A percentile compares a stretch with the other conserved stretches of the same genome.
phyloP scores from a whole-genome alignment of 2,888 invertebrate genomes.

The Proisotoma minuta region DNA sequence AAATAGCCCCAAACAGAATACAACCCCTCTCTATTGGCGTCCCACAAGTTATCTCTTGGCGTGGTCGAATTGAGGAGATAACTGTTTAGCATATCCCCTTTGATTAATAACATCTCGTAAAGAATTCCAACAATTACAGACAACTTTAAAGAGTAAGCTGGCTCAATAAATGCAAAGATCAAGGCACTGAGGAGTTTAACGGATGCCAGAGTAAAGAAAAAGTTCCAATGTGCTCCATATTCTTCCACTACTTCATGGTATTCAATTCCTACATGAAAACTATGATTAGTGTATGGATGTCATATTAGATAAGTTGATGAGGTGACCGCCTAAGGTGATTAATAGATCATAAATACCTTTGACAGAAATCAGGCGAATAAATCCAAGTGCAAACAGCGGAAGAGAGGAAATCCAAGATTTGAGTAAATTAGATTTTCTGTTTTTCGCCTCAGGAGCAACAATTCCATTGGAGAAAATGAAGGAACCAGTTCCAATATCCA shows the following conservation, averaged over 20 bases:
- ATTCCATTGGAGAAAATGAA: slow-evolving; percentile 78
- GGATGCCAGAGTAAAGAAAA: slow-evolving; percentile 86
- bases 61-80: slow-evolving; percentile 63
- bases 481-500: slow-evolving; percentile 93
- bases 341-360: slow-evolving; percentile 37
- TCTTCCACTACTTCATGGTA: slow-evolving; percentile 87
- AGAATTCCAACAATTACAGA: slow-evolving; percentile 58
- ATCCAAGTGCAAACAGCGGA: slow-evolving; percentile 60
- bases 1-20: slow-evolving; percentile 79
- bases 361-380: slow-evolving; percentile 54
- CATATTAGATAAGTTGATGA: neutral
- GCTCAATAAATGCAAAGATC: slow-evolving; percentile 57
- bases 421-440: slow-evolving; percentile 49
- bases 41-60: slow-evolving; percentile 59
- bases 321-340: neutral
- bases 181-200: slow-evolving; percentile 69
- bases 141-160: slow-evolving; percentile 56
- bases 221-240: slow-evolving; percentile 98
- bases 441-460: slow-evolving; percentile 60
- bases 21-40: slow-evolving; percentile 88
- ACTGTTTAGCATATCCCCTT: slow-evolving; percentile 57
- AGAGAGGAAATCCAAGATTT: slow-evolving; percentile 51
- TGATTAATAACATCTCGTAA: slow-evolving; percentile 64
- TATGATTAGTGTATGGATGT: slow-evolving; percentile 51
- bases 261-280: slow-evolving; percentile 56